Percentiles rank a stretch among this genome's conserved stretches.
Conservation (phyloP, 1,140 invertebrate genomes). For the Orussus abietinus region DNA sequence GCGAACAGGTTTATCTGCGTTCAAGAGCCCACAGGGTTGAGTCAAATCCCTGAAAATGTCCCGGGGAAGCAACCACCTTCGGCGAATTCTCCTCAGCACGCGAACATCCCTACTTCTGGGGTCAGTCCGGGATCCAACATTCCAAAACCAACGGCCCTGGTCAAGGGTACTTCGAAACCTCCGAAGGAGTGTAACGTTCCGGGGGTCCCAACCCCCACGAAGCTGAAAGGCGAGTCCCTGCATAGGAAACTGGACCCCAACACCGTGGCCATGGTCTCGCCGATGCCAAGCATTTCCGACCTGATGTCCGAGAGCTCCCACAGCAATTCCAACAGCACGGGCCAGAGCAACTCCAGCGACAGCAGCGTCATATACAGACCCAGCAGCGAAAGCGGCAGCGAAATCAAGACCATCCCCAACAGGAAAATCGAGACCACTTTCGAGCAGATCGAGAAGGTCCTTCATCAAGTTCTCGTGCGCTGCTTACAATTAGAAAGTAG, state of each 20-base stretch:
- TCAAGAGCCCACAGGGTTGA: too few species aligned
- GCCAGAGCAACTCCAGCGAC: slow-evolving; percentile 64
- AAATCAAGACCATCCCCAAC: slow-evolving; percentile 56
- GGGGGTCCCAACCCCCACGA: slow-evolving; percentile 30
- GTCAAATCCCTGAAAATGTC: too few species aligned
- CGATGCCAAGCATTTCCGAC: slow-evolving; percentile 62
- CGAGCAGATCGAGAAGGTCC: slow-evolving; percentile 46
- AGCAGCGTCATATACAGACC: slow-evolving; percentile 67
- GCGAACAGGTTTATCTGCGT: too few species aligned
- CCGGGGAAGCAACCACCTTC: too few species aligned
- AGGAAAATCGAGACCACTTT: slow-evolving; percentile 54
- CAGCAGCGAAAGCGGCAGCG: slow-evolving; percentile 64
- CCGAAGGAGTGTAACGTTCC: slow-evolving; percentile 40
- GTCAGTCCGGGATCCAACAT: slow-evolving; percentile 63
- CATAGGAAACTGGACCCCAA: slow-evolving; percentile 57
- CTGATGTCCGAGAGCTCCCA: slow-evolving; percentile 58
- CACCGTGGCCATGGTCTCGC: slow-evolving; percentile 70
- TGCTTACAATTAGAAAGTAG: too few species aligned
- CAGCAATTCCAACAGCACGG: slow-evolving; percentile 57
- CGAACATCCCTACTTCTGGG: too few species aligned
- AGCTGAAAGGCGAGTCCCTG: slow-evolving; percentile 34
- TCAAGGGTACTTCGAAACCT: slow-evolving; percentile 79
- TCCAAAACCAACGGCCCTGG: slow-evolving; percentile 84
- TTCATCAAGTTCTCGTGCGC: too few species aligned
- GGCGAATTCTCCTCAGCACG: too few species aligned